A percentile compares a stretch with the other conserved stretches of the same genome.
Conservation (phyloP, 2,888 invertebrate species). For the Drosophila vallismaia region DNA sequence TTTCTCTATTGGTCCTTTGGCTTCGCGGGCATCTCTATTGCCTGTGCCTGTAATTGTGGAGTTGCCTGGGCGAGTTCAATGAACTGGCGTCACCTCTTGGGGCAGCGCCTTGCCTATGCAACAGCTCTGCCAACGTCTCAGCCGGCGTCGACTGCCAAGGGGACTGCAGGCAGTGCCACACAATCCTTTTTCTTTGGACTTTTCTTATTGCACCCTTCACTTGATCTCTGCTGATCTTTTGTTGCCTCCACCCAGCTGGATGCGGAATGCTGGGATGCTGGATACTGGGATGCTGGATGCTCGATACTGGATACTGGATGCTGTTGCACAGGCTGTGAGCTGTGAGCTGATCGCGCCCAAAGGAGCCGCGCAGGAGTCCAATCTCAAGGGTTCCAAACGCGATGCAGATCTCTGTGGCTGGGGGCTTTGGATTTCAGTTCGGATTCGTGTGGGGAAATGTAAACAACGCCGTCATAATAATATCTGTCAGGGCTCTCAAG, state of each 20-base stretch:
- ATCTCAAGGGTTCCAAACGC: conserved; percentile 64
- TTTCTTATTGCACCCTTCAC: conserved; percentile 73
- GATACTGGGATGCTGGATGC: conserved; percentile 25
- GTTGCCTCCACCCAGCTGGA: conserved; percentile 37
- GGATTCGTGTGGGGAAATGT: conserved; percentile 75
- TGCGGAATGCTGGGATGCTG: conserved; percentile 41
- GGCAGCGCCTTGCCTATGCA: conserved; percentile 61
- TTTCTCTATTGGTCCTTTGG: conserved; percentile 18
- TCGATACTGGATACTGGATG: not conserved
- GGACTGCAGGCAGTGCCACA: conserved; percentile 14
- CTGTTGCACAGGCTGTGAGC: not conserved
- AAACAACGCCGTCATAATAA: conserved; percentile 74
- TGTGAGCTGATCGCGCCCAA: conserved; percentile 14
- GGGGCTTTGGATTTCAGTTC: conserved; percentile 71
- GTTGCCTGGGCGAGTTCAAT: conserved; percentile 65
- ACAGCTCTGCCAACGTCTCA: conserved; percentile 24
- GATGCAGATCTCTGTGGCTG: conserved; percentile 39
- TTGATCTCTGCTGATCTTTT: conserved; percentile 66
- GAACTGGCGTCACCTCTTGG: conserved; percentile 75
- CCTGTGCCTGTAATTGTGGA: conserved; percentile 28
- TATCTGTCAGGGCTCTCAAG: conserved; percentile 44
- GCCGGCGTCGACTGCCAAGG: conserved; percentile 19
- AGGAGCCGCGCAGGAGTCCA: conserved; percentile 65
- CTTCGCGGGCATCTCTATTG: conserved; percentile 16
- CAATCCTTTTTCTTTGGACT: conserved; percentile 76